Evolutionary conservation across 2,113 vertebrate genomes (phyloP), one percentile per base, ranked within the genome.

Genomic region (Hippocampus guttulatus): DNA sequence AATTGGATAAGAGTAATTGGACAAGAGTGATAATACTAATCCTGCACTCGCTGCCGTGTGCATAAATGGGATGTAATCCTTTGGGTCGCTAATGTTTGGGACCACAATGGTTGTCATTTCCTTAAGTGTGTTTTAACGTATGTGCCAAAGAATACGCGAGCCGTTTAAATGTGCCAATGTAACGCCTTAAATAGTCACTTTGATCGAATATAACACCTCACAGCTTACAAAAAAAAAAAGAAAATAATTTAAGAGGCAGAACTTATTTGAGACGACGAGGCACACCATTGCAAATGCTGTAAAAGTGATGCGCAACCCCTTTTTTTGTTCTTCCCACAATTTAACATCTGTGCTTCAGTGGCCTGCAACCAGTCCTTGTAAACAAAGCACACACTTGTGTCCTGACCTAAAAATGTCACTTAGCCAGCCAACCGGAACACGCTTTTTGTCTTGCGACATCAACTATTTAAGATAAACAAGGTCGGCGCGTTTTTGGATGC

Each of bases 21-120:
- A 76, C 75, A 76, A 78, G 76, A 76, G 75, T 78, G 81, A 73
- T 80, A 86, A 86, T 81, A 75, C 74, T 80, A 60, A 60, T 60
- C 57, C 57, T 30, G 15, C 75, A 75, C 68, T 69, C 65, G 68
- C 84, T 84, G 33, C 82, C 81, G 83, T 79, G 78, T 82, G 66
- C 47, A 78, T 82, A 79, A 75, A 82, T 74, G 76, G 74, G 68
- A 80, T 85, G 83, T 79, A 82, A 87, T 86, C 83, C 74, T 81
- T 40, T 51, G 64, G 77, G 69, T 52, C 27, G 76, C 41, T 75
- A 72, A 76, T 70, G 77, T 15, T 25, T 60, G 54, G 64, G 63
- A 70, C 62, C 54, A 67, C 64, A 54, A 65, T 23, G n/a, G 7
- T 54, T 25, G 18, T 23, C 2, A 47, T n/a, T 68, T 58, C 18